Percentiles rank a stretch among this genome's conserved stretches.
Conservation (phyloP, 2,888 invertebrate species). For the Diarsia rubi region DNA sequence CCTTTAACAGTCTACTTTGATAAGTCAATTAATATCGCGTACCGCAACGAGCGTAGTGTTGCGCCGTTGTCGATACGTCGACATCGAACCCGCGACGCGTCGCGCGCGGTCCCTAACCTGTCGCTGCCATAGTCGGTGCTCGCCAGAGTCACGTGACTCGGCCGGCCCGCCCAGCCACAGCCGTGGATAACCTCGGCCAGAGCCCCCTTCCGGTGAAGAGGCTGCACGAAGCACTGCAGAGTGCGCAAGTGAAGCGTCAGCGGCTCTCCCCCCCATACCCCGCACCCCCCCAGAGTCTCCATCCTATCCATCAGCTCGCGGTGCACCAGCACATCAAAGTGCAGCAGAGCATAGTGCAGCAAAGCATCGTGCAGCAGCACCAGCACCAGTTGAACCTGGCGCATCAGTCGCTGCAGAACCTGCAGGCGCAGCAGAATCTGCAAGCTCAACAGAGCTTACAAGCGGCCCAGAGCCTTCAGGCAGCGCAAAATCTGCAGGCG, state of each 20-base stretch:
- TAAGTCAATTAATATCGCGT: conserved; percentile 78
- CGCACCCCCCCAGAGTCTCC: conserved; percentile 86
- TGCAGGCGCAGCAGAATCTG: conserved; percentile 82
- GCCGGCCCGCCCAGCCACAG: conserved; percentile 90
- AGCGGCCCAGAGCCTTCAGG: conserved; percentile 78
- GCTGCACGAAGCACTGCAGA: conserved; percentile 92
- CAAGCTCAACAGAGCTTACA: conserved; percentile 78
- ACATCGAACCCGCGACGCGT: conserved; percentile 83
- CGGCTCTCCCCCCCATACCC: conserved; percentile 91
- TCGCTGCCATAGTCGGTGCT: conserved; percentile 88
- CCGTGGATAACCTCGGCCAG: conserved; percentile 91
- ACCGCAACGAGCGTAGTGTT: conserved; percentile 76
- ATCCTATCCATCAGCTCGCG: conserved; percentile 87
- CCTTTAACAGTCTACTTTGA: conserved; percentile 72
- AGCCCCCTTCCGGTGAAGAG: conserved; percentile 91
- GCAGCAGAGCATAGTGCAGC: conserved; percentile 88
- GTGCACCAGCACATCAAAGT: conserved; percentile 89
- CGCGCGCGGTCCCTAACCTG: conserved; percentile 85
- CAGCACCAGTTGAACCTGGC: conserved; percentile 88
- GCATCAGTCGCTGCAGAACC: conserved; percentile 86
- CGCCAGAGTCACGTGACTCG: conserved; percentile 90
- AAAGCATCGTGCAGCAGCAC: conserved; percentile 89
- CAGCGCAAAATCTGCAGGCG: conserved; percentile 76
- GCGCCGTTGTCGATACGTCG: conserved; percentile 81
- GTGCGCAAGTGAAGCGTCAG: conserved; percentile 92